Base-by-base conservation (phyloP, 1,140 invertebrate genomes). In the Eueides isabella region DNA sequence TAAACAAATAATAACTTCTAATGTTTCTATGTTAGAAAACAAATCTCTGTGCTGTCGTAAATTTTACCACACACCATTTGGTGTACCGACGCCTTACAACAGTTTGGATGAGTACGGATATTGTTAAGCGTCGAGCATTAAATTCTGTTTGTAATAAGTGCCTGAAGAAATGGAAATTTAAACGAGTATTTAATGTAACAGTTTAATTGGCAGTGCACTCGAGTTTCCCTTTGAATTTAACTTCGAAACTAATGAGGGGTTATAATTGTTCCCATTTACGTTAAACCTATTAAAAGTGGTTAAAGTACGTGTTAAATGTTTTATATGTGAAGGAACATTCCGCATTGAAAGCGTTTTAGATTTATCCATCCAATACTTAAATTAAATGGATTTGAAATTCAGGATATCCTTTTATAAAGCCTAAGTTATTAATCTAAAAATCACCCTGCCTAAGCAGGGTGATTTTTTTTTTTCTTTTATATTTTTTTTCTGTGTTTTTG, bases 31-130 rank as follows among this genome's bases (percentile, higher is more conserved):
- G 14, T 44, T 5, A 2, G 5, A 44, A 44, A 16, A 6, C n/a
- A 0, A 5, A 23, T 7, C 44, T 55, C 44, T 3, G 2, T 12
- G 6, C 48, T 23, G 19, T 55, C 26, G n/a, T 41, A 16, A 48
- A 11, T 76, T 71, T 9, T 4, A 69, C 74, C 68, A 78, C n/a
- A 76, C 63, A 12, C 23, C 69, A 70, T 62, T 68, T 77, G 66
- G 41, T 68, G 77, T 70, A 77, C 44, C 55, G 16, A 66, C 77
- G 65, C 69, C 73, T 69, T 55, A 38, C 71, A 68, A 61, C 61
- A 63, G 61, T 75, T 75, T 74, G 73, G 76, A 77, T 84, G 79
- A 80, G 72, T 77, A 66, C 77, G 83, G 73, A 83, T 83, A 77
- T 79, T 81, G 77, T 77, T 78, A 75, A 79, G 76, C 73, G 76